Base-by-base conservation (phyloP, 2,797 vertebrate species). In the Spheniscus humboldti region DNA sequence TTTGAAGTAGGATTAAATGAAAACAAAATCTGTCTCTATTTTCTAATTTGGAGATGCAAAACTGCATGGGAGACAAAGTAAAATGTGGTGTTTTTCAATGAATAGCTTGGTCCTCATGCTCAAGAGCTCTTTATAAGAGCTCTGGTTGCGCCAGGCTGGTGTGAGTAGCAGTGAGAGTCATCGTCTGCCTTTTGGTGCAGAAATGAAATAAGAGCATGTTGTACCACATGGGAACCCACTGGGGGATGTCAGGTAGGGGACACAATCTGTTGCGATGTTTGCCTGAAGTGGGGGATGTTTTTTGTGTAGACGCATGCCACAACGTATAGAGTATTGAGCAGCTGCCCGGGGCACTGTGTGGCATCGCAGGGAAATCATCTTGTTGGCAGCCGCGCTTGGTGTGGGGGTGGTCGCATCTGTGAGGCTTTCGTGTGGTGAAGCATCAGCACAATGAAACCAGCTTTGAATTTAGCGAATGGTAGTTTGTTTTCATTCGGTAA, bases 1-100 rank as follows among this genome's bases (percentile, higher is more conserved):
- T 85, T 94, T 93, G 76, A 94, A 87, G 80, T 9, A 50, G 57
- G 67, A 74, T 88, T 81, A 78, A 63, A 59, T 67, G 35, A 62
- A 86, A 94, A 35, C 20, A 79, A 89, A 96, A 82, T 59, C 24
- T 25, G 11, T 86, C 27, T 67, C 45, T 75, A 0, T 87, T 85
- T 88, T 89, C 62, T 59, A n/a, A 41, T 88, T 88, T 78, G 57
- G 48, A 76, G n/a, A 72, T 72, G 45, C 31, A 79, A 75, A 83
- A 76, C 23, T 86, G 27, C 27, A 10, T 48, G 41, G 75, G 60
- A 88, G 68, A 35, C n/a, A 37, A 60, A 68, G 45, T 66, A n/a
- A 94, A 94, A 63, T 43, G 14, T 43, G 27, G 22, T 74, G 57
- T 11, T 89, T 95, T 76, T 78, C 60, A 27, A 18, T 5, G 0